A percentile compares a stretch with the other conserved stretches of the same genome.
Evolutionary conservation across 2,113 vertebrate species (phyloP).

Genomic region (Petrocephalus zakoni): DNA sequence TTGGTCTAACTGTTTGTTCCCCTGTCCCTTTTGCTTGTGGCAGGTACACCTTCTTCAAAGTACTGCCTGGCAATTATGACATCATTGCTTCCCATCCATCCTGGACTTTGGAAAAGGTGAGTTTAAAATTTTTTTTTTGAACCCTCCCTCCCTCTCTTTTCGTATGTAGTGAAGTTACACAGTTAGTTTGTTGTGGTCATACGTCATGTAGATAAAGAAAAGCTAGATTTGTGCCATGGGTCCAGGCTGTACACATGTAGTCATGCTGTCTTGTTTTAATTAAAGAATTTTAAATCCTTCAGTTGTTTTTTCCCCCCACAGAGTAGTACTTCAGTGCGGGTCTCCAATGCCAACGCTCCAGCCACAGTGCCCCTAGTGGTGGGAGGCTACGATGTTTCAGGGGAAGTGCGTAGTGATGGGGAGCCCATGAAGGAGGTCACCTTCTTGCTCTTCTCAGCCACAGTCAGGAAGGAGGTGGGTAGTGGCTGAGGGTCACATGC

Average conservation of each 20-base stretch:
- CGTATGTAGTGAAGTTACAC: neutral
- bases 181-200: neutral
- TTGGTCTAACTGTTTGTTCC: neutral
- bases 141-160: neutral
- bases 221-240: neutral
- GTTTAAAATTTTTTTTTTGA: conserved; percentile 18
- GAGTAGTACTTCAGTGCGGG: conserved; percentile 74
- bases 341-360: conserved; percentile 78
- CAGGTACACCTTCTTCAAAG: conserved; percentile 91
- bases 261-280: neutral
- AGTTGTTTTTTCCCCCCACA: conserved; percentile 38
- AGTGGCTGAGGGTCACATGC: neutral
- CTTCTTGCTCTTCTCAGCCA: conserved; percentile 88
- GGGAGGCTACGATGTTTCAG: conserved; percentile 87
- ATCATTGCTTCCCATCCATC: conserved; percentile 85
- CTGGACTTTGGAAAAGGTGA: conserved; percentile 85
- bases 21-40: conserved; percentile 19
- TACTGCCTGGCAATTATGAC: conserved; percentile 88
- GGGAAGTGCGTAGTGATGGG: conserved; percentile 89
- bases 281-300: neutral
- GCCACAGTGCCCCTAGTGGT: conserved; percentile 75
- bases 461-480: conserved; percentile 73
- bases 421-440: conserved; percentile 97
- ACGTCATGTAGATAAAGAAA: neutral
- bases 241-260: neutral